These are phyloP conservation scores for Brachionus paranguensis DNA, from an alignment of 1,140 invertebrate species.

Conservation along the genomic window DNA sequence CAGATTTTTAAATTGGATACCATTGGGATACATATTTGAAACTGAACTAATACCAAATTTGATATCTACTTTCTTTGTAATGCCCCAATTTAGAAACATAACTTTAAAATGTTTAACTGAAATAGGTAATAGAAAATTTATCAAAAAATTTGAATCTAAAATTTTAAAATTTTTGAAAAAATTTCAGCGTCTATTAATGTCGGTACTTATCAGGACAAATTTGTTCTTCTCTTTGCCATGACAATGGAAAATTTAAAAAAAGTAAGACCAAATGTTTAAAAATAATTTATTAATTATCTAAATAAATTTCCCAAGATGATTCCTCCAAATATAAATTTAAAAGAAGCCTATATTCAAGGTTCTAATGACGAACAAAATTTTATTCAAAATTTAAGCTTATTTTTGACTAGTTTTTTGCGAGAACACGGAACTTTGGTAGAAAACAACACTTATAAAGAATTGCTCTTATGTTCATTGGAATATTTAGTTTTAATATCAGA, in stretches of 20 bases:
- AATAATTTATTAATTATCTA: not conserved
- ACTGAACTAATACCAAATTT: slow-evolving; percentile 92
- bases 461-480: slow-evolving; percentile 65
- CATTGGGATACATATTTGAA: slow-evolving; percentile 98
- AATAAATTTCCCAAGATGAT: not conserved
- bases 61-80: slow-evolving; percentile 77
- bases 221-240: slow-evolving; percentile 11
- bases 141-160: not conserved
- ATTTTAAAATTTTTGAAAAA: not conserved
- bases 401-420: slow-evolving; percentile 91
- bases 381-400: slow-evolving; percentile 95
- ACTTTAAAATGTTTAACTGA: slow-evolving; percentile 96
- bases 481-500: slow-evolving; percentile 96
- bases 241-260: not conserved
- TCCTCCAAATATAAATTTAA: slow-evolving; percentile 44
- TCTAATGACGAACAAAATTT: slow-evolving; percentile 96
- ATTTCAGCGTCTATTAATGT: slow-evolving; percentile 43
- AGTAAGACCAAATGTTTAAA: not conserved
- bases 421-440: slow-evolving; percentile 82
- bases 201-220: slow-evolving; percentile 35
- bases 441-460: slow-evolving; percentile 23
- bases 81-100: slow-evolving; percentile 94
- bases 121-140: slow-evolving; percentile 59
- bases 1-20: slow-evolving; percentile 98
- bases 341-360: slow-evolving; percentile 82